phyloP scores from a whole-genome alignment of 2,113 vertebrate genomes.

The Colinus virginianus region DNA sequence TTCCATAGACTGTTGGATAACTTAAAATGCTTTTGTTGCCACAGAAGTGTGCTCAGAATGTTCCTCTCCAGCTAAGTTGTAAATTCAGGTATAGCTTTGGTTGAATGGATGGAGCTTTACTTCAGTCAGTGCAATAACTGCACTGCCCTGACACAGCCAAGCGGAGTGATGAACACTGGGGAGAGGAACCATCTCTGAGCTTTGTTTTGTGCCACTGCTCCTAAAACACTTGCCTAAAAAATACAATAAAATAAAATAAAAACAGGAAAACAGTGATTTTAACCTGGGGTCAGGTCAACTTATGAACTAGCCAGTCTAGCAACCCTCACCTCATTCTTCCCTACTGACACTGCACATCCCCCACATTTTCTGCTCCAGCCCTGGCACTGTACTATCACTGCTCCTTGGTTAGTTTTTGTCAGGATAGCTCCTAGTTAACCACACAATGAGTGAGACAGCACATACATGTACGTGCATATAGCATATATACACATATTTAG shows the following conservation, averaged over 20 bases:
- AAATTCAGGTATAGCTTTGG: not conserved
- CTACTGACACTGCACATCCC: too few relatives aligned
- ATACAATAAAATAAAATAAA: not conserved
- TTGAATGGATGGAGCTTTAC: not conserved
- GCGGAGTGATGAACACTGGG: not conserved
- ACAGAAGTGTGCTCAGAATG: not conserved
- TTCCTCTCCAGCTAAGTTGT: not conserved
- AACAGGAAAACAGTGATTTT: not conserved
- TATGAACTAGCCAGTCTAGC: not conserved
- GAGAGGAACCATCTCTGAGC: not conserved
- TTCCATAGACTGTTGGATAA: not conserved
- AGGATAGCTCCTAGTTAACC: not conserved
- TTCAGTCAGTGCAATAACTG: not conserved
- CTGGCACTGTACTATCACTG: too few relatives aligned
- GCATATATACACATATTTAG: too few relatives aligned
- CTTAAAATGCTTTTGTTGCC: not conserved
- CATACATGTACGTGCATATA: accelerated
- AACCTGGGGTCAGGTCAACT: too few relatives aligned
- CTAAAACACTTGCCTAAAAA: not conserved
- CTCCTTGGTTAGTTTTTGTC: not conserved
- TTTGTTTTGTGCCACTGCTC: not conserved
- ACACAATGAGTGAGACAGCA: not conserved
- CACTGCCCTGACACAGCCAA: not conserved
- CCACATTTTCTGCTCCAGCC: too few relatives aligned
- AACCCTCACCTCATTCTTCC: not conserved